phyloP scores from a whole-genome alignment of 1,140 invertebrate species.

The Bombus pascuorum region DNA sequence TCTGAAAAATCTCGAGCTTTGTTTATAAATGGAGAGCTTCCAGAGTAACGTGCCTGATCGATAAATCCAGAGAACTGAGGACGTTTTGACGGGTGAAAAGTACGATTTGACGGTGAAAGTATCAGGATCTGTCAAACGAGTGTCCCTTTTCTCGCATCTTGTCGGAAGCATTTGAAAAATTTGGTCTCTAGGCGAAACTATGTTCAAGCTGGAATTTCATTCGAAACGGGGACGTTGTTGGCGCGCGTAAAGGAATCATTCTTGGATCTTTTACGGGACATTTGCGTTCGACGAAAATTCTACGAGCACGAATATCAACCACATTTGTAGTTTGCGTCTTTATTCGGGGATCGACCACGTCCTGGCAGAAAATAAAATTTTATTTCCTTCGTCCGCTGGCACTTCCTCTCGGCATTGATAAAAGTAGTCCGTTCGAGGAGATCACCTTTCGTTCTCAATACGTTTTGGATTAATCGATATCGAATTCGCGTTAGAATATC shows the following conservation, averaged over 20 bases:
- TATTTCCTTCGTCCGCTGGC: constrained; percentile 3
- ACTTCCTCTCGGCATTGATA: neutral
- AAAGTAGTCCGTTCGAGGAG: neutral
- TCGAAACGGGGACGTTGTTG: neutral
- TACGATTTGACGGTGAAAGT: neutral
- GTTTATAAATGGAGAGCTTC: neutral
- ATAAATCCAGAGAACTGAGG: neutral
- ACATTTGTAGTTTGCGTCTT: neutral
- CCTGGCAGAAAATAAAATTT: constrained; percentile 25
- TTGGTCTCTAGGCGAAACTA: neutral
- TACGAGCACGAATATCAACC: neutral
- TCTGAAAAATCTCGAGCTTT: neutral
- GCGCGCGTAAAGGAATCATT: neutral
- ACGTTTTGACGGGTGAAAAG: neutral
- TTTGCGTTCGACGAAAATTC: constrained; percentile 19
- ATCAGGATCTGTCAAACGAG: neutral
- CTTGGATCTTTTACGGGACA: neutral
- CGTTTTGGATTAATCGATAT: constrained; percentile 18
- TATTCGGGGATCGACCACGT: neutral
- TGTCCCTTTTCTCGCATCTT: neutral
- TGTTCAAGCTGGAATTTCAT: neutral
- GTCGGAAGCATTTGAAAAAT: neutral
- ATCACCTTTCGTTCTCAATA: constrained; percentile 16
- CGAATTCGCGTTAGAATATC: neutral
- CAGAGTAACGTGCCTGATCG: neutral